phyloP scores from a whole-genome alignment of 2,113 vertebrate genomes.

The Vulpes vulpes region DNA sequence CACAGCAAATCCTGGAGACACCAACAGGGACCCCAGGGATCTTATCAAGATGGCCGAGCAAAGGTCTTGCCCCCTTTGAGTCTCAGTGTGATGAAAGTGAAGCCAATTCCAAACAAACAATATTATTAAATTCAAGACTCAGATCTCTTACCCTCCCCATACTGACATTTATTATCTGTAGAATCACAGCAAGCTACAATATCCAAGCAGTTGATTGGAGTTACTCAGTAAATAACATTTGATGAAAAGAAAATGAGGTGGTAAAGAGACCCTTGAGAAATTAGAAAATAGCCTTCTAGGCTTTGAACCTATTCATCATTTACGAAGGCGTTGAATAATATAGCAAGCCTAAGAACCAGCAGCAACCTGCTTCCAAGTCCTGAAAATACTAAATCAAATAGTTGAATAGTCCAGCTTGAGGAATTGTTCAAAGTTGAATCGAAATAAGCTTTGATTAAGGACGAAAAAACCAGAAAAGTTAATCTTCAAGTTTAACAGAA shows the following conservation, averaged over 20 bases:
- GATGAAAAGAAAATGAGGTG: conserved; percentile 86
- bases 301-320: conserved; percentile 85
- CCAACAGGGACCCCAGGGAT: background rate
- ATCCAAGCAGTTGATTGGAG: conserved; percentile 81
- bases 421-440: conserved; percentile 81
- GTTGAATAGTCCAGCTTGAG: conserved; percentile 57
- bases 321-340: conserved; percentile 74
- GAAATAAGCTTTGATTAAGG: conserved; percentile 85
- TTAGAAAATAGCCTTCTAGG: conserved; percentile 78
- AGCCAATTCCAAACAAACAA: conserved; percentile 78
- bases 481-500: conserved; percentile 86
- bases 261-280: conserved; percentile 86
- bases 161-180: conserved; percentile 80
- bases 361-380: conserved; percentile 71
- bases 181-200: conserved; percentile 72
- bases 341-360: conserved; percentile 71
- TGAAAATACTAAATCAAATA: conserved; percentile 71
- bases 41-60: conserved; percentile 34
- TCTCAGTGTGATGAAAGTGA: conserved; percentile 61
- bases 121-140: conserved; percentile 72
- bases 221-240: conserved; percentile 85
- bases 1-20: conserved; percentile 29
- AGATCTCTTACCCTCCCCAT: conserved; percentile 71
- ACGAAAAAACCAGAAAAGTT: conserved; percentile 79
- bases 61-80: conserved; percentile 54